phyloP scores from a whole-genome alignment of 1,140 invertebrate genomes.

The Pseudoatta argentina region DNA sequence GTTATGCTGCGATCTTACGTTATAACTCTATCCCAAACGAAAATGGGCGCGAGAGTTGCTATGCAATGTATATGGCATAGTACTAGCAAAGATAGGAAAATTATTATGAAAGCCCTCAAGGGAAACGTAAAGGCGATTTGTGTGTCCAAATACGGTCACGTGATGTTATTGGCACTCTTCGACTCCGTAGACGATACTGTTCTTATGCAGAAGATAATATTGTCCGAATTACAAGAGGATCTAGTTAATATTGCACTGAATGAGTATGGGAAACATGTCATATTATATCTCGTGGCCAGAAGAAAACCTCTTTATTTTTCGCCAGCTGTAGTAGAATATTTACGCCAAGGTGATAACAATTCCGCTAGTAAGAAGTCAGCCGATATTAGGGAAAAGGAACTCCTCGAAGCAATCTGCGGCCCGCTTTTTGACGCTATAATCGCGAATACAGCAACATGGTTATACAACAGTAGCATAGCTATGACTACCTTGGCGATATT shows the following conservation, averaged over 20 bases:
- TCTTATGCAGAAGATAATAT: slow-evolving; percentile 93
- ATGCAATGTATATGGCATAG: slow-evolving; percentile 95
- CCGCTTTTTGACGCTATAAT: slow-evolving; percentile 89
- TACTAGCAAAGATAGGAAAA: slow-evolving; percentile 92
- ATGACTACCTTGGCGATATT: slow-evolving; percentile 91
- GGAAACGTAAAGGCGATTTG: slow-evolving; percentile 93
- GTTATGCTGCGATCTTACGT: slow-evolving; percentile 90
- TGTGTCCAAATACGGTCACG: slow-evolving; percentile 94
- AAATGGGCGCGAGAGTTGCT: slow-evolving; percentile 92
- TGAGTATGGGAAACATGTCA: slow-evolving; percentile 91
- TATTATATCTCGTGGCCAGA: slow-evolving; percentile 94
- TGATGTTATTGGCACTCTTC: slow-evolving; percentile 93
- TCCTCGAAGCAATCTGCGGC: slow-evolving; percentile 89
- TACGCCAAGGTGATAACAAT: slow-evolving; percentile 91
- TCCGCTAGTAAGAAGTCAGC: slow-evolving; percentile 93
- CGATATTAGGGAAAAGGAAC: slow-evolving; percentile 90
- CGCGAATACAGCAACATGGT: slow-evolving; percentile 89
- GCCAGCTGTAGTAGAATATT: slow-evolving; percentile 89
- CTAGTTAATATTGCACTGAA: slow-evolving; percentile 90
- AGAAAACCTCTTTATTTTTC: slow-evolving; percentile 92
- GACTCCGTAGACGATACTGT: slow-evolving; percentile 98
- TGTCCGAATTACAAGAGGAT: slow-evolving; percentile 91
- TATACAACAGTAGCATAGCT: slow-evolving; percentile 90
- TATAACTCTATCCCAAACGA: slow-evolving; percentile 93
- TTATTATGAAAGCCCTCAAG: slow-evolving; percentile 93